Base-by-base conservation (phyloP, 2,888 invertebrate species). In the Tribolium freemani region DNA sequence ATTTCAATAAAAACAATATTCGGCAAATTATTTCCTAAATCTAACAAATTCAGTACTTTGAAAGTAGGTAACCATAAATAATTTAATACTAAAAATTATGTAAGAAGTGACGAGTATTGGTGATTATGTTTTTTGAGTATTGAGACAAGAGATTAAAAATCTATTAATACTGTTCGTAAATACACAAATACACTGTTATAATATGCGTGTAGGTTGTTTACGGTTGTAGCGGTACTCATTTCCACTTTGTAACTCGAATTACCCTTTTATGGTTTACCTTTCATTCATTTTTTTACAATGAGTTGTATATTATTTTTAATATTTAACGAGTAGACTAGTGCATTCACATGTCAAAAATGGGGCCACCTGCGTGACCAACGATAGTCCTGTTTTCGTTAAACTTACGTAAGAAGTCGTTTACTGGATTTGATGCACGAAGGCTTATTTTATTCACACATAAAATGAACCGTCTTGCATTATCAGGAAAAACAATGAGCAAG, bases 41-140 rank as follows among this genome's bases (percentile, higher is more conserved):
- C 57, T 71, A 76, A 72, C 73, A 60, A 60, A 67, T 74, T 77
- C 78, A 78, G 78, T 78, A 78, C 78, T 76, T 76, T 74, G 69
- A 73, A 76, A 75, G 77, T 77, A 78, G 77, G 77, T 74, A 78
- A 75, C 56, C 71, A 72, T 67, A 56, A 53, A 54, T 30, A 54
- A 54, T 54, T 54, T 30, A 30, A 54, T 26, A 54, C 54, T 54
- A 13, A 13, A 11, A 48, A n/a, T 16, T 11, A 10, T 38, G n/a
- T 38, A 38, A 38, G n/a, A 38, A 38, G 38, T 8, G 38, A 38
- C 30, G 30, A 31, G 13, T 56, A 31, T 58, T 63, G 13, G 51
- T 16, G 51, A 48, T 21, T 6, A 16, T 11, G 38, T 38, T 38
- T n/a, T 38, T 38, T 38, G 38, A 38, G 38, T 38, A 38, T 38